phyloP scores from a whole-genome alignment of 1,140 invertebrate species.

The Drosophila willistoni region DNA sequence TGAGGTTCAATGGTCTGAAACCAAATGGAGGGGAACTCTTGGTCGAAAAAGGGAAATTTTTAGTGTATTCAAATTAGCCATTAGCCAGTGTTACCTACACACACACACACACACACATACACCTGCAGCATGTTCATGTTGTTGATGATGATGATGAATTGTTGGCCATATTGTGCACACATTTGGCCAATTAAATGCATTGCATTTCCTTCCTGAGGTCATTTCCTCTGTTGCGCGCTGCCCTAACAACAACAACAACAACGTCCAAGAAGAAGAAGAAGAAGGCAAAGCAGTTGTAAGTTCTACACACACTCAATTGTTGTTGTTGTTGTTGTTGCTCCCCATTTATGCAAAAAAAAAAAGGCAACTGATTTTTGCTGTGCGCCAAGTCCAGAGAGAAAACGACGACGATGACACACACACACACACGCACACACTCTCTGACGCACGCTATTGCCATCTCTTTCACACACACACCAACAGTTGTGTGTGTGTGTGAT shows the following conservation, averaged over 20 bases:
- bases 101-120: too few relatives aligned
- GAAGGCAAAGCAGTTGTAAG: constrained; percentile 26
- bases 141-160: background rate
- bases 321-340: constrained; percentile 13
- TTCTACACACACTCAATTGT: constrained; percentile 56
- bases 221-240: constrained; percentile 55
- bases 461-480: background rate
- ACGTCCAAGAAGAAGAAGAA: constrained; percentile 1
- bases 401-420: constrained; percentile 7
- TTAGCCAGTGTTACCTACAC: too few relatives aligned
- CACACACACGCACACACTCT: constrained; percentile 12
- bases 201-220: constrained; percentile 76
- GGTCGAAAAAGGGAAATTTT: too few relatives aligned
- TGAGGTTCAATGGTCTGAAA: too few relatives aligned
- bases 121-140: background rate
- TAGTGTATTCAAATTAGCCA: too few relatives aligned
- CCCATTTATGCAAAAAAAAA: constrained; percentile 59
- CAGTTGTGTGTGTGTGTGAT: background rate
- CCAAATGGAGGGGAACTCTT: too few relatives aligned
- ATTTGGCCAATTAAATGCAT: constrained; percentile 71
- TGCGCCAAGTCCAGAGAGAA: constrained; percentile 61
- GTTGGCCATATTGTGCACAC: constrained; percentile 39
- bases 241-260: constrained; percentile 33
- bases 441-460: constrained; percentile 20
- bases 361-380: constrained; percentile 49